Conservation (phyloP, 2,797 vertebrate species). For the Enteromius argenteus region DNA sequence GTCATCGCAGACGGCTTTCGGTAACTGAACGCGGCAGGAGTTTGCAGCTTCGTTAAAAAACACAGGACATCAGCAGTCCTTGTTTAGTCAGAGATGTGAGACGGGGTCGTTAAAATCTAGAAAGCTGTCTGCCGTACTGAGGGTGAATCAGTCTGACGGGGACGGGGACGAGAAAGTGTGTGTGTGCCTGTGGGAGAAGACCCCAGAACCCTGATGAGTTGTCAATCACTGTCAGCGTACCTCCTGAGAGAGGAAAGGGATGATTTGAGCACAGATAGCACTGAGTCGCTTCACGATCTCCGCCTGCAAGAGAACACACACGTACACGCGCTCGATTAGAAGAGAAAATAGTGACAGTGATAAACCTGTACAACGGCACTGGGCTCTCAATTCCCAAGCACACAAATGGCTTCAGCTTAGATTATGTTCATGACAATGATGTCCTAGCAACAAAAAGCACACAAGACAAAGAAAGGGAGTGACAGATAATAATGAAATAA, state of each 20-base stretch:
- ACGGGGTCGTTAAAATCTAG: constrained; percentile 44
- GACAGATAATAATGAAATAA: constrained; percentile 15
- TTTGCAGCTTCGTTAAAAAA: constrained; percentile 18
- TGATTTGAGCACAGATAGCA: constrained; percentile 99
- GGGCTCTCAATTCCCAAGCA: constrained; percentile 40
- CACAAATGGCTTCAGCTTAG: constrained; percentile 24
- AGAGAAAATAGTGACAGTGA: constrained; percentile 47
- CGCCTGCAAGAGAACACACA: constrained; percentile 84
- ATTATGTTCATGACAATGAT: constrained; percentile 28
- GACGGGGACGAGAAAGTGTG: constrained; percentile 17
- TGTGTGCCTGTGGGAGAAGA: constrained; percentile 47
- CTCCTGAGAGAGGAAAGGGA: constrained; percentile 99
- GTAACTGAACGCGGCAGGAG: neutral
- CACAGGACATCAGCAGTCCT: constrained; percentile 20
- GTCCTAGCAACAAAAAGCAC: constrained; percentile 31
- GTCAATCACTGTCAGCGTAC: constrained; percentile 77
- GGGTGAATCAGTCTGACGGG: constrained; percentile 35
- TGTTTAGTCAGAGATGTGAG: constrained; percentile 35
- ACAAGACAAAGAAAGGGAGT: constrained; percentile 8
- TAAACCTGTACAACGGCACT: constrained; percentile 42
- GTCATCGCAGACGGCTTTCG: neutral
- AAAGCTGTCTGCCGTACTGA: constrained; percentile 28
- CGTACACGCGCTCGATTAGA: constrained; percentile 48
- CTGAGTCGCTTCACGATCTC: constrained; percentile 99
- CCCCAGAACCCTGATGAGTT: constrained; percentile 51